Evolutionary conservation across 1,140 invertebrate genomes (phyloP), one percentile per base, ranked within the genome.

Genomic region (Pogonognathellus flavescens): DNA sequence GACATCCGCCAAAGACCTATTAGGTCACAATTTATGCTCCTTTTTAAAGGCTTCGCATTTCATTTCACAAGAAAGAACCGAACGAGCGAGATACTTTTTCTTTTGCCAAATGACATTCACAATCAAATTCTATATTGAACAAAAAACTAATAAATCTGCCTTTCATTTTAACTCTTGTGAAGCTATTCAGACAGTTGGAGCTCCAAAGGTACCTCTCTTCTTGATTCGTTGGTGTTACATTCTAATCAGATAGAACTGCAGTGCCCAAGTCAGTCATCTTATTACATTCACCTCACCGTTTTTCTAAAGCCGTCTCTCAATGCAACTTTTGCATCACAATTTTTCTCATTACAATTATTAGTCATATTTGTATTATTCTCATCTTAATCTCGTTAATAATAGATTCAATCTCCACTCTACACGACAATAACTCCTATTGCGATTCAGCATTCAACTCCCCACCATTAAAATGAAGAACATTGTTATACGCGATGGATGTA

Each of bases 1-100:
- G 87, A 86, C 87, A 88, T 86, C 87, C 87, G 87, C 87, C 87
- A 86, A 88, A 88, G 87, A 86, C 80, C 70, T 83, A 84, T 86
- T 83, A 81, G 60, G 59, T 84, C 83, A 84, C 59, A 86, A 86
- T 72, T 86, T 53, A 52, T 70, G 22, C 66, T 25, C 41, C 83
- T 70, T 70, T 84, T 70, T 53, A 81, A 81, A 52, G 49, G 25
- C 83, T 70, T 84, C 62, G 49, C 49, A 66, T 84, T 49, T 70
- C 52, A 22, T 70, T 72, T 70, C 59, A 53, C 62, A 50, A 83
- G 82, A 66, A 62, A 59, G 52, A 83, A 57, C 55, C 53, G 57
- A 83, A 11, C 81, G 53, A 83, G n/a, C 81, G 53, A 41, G 25
- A 52, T 84, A 52, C 55, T 60, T 82, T 82, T 82, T 62, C 59